These are phyloP conservation scores for Gorsachius magnificus DNA, from an alignment of 2,797 vertebrate species.

Conservation along the genomic window DNA sequence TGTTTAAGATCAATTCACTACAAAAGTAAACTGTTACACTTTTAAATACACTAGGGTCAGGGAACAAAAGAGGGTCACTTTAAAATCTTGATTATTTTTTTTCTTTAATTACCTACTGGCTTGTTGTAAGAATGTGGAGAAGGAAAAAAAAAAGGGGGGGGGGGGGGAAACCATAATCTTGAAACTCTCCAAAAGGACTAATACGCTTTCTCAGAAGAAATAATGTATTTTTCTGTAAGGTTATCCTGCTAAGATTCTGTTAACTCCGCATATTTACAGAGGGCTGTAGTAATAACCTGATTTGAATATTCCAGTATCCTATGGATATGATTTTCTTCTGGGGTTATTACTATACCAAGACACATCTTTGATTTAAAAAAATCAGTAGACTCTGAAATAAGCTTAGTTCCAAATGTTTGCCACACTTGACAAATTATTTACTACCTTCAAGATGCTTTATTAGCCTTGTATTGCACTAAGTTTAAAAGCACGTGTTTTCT, in stretches of 20 bases:
- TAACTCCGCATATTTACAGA: not conserved
- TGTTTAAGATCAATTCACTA: not conserved
- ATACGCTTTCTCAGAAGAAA: not conserved
- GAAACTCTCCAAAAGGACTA: not conserved
- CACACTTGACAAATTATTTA: not conserved
- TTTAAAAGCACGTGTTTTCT: not conserved
- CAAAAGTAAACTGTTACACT: not conserved
- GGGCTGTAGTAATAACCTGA: not conserved
- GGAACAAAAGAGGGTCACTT: not conserved
- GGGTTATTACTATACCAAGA: not conserved
- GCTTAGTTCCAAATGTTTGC: not conserved
- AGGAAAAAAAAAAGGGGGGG: not conserved
- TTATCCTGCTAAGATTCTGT: not conserved
- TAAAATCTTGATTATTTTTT: not conserved
- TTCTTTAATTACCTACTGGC: not conserved
- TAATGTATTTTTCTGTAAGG: rapidly evolving
- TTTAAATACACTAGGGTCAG: not conserved
- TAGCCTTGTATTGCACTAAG: not conserved
- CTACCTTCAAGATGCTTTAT: not conserved
- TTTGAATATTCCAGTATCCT: not conserved
- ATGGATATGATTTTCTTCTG: not conserved
- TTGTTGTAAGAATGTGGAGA: not conserved
- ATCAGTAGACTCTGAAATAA: not conserved
- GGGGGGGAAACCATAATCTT: rapidly evolving
- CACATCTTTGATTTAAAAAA: not conserved